These are phyloP conservation scores for Campylorhamphus procurvoides DNA, from an alignment of 2,113 vertebrate genomes.

Conservation along the genomic window DNA sequence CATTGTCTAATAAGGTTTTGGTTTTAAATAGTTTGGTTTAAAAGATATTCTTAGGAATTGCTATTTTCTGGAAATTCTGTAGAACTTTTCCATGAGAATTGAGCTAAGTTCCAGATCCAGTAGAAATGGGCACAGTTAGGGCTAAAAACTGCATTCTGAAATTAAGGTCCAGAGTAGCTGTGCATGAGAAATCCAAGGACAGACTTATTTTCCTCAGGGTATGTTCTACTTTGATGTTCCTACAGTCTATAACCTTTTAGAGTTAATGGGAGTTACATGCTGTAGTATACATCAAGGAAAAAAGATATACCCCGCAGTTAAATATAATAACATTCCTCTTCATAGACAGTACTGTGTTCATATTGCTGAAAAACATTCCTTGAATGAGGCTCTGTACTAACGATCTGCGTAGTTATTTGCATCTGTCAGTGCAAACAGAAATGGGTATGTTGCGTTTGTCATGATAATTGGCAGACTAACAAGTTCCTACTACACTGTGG, in stretches of 20 bases:
- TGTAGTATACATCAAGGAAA: neutral
- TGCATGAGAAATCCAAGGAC: neutral
- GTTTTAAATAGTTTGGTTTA: neutral
- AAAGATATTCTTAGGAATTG: neutral
- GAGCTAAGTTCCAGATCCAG: neutral
- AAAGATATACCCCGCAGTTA: constrained; percentile 3
- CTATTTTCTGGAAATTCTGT: neutral
- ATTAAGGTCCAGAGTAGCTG: neutral
- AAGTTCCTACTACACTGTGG: neutral
- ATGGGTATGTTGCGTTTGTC: neutral
- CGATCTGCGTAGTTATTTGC: neutral
- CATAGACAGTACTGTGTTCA: neutral
- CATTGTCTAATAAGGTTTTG: neutral
- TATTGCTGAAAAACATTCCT: neutral
- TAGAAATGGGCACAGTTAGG: neutral
- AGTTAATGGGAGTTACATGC: neutral
- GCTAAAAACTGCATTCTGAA: neutral
- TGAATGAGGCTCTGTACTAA: neutral
- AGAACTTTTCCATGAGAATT: neutral
- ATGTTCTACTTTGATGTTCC: constrained; percentile 16
- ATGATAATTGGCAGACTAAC: neutral
- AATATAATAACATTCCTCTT: neutral
- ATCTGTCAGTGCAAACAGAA: neutral
- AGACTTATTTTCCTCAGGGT: neutral
- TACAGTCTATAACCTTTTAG: constrained; percentile 1